These are phyloP conservation scores for Tetraneura akinire DNA, from an alignment of 1,140 invertebrate genomes.

Conservation along the genomic window DNA sequence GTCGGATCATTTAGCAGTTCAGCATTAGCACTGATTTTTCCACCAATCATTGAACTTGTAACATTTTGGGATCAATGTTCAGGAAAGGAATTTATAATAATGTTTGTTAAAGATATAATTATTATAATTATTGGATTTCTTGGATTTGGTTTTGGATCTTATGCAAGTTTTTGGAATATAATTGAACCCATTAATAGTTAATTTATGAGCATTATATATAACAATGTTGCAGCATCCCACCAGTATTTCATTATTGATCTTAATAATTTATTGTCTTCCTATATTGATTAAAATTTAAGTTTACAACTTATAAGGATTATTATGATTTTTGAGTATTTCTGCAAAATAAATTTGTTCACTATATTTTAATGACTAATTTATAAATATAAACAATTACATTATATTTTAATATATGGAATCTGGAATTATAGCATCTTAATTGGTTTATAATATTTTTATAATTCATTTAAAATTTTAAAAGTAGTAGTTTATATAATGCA, in stretches of 20 bases:
- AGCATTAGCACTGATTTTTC: constrained; percentile 85
- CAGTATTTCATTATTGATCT: constrained; percentile 49
- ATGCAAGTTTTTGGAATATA: constrained; percentile 74
- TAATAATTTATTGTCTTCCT: constrained; percentile 45
- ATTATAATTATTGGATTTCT: constrained; percentile 74
- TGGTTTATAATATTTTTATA: constrained; percentile 18
- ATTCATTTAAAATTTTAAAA: background rate
- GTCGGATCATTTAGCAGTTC: constrained; percentile 89
- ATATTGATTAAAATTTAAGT: constrained; percentile 24
- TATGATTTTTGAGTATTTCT: background rate
- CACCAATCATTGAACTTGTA: constrained; percentile 86
- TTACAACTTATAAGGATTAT: background rate
- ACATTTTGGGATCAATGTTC: constrained; percentile 72
- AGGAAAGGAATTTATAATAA: constrained; percentile 63
- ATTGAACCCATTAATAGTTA: constrained; percentile 45
- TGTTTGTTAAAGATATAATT: constrained; percentile 70
- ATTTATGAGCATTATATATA: background rate
- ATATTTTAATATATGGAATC: background rate
- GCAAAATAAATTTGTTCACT: background rate
- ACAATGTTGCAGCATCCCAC: background rate
- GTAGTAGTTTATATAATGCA: background rate
- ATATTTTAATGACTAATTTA: background rate
- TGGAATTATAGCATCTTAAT: too few relatives aligned
- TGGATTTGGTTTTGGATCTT: constrained; percentile 78
- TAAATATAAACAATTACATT: background rate